These are phyloP conservation scores for Nicator chloris DNA, from an alignment of 2,113 vertebrate species.

Conservation along the genomic window DNA sequence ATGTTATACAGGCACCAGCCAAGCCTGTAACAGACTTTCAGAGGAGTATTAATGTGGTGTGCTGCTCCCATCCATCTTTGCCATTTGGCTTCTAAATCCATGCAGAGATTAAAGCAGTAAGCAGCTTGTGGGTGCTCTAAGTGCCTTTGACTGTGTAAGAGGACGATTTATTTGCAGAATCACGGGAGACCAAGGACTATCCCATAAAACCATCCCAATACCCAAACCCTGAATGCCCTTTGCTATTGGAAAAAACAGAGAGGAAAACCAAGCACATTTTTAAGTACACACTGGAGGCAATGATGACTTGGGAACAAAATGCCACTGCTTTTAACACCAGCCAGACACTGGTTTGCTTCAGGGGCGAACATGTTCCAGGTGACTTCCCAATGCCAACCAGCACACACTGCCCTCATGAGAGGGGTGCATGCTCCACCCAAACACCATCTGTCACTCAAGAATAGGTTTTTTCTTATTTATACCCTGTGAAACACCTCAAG, in stretches of 20 bases:
- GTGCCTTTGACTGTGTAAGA: not conserved
- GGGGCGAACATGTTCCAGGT: not conserved
- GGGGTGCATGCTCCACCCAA: not conserved
- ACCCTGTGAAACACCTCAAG: not conserved
- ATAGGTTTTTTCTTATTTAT: not conserved
- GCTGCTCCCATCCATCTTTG: not conserved
- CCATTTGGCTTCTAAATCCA: slow-evolving; percentile 11
- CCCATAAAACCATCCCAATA: not conserved
- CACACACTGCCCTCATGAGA: not conserved
- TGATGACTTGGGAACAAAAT: not conserved
- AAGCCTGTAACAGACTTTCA: not conserved
- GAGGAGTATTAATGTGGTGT: not conserved
- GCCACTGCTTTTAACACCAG: not conserved
- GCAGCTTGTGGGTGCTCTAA: not conserved
- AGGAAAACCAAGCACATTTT: not conserved
- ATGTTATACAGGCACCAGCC: rapidly evolving
- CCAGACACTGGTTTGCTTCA: not conserved
- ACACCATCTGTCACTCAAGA: not conserved
- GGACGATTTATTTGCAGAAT: not conserved
- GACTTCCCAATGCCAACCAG: not conserved
- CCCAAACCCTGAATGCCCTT: not conserved
- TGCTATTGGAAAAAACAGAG: not conserved
- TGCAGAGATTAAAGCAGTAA: slow-evolving; percentile 28
- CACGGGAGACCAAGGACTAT: not conserved
- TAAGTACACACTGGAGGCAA: not conserved